Conservation (phyloP, 2,888 invertebrate species). For the Thera britannica region DNA sequence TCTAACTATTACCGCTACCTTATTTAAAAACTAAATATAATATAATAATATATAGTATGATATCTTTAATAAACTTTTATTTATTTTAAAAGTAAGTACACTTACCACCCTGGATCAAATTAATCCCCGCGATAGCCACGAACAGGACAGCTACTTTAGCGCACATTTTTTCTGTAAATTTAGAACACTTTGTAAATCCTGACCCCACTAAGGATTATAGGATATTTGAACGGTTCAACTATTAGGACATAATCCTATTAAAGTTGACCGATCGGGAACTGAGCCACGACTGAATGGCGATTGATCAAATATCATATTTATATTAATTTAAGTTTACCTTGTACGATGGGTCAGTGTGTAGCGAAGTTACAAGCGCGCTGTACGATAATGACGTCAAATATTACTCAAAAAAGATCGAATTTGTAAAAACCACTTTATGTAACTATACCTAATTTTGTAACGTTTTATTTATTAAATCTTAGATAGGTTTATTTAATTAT, state of each 20-base stretch:
- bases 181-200: conserved; percentile 40
- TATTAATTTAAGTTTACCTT: conserved; percentile 9
- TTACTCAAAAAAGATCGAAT: not conserved
- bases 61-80: too few species aligned
- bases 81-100: not conserved
- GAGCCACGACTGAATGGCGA: conserved; percentile 29
- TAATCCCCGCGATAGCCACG: conserved; percentile 7
- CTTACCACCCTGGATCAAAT: conserved; percentile 29
- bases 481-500: too few species aligned
- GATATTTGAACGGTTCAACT: conserved; percentile 41
- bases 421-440: not conserved
- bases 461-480: too few species aligned
- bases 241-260: conserved; percentile 46
- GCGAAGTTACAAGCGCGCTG: not conserved
- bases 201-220: conserved; percentile 45
- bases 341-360: not conserved
- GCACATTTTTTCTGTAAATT: conserved; percentile 33
- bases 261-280: conserved; percentile 42
- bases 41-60: too few species aligned
- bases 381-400: not conserved
- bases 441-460: too few species aligned
- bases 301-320: conserved; percentile 2
- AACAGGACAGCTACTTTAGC: conserved; percentile 4
- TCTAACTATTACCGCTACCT: too few species aligned
- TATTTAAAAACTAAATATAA: too few species aligned